phyloP scores from a whole-genome alignment of 2,888 invertebrate genomes.

The Melinopterus prodromus region DNA sequence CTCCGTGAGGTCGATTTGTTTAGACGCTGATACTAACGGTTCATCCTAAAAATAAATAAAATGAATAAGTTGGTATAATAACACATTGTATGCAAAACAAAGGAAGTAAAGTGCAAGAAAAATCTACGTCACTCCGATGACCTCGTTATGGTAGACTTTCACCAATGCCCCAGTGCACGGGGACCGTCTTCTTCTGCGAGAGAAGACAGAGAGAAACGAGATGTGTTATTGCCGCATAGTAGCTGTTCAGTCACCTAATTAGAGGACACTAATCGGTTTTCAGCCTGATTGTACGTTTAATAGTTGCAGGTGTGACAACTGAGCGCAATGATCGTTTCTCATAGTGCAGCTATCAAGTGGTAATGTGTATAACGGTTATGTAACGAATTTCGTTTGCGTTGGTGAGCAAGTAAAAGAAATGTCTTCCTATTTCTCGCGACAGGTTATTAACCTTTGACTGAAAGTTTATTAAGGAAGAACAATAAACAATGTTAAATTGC shows the following conservation, averaged over 20 bases:
- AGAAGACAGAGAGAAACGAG: slow-evolving; percentile 31
- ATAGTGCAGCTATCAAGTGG: background rate
- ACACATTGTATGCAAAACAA: background rate
- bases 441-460: background rate
- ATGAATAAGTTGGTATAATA: background rate
- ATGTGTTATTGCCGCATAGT: slow-evolving; percentile 32
- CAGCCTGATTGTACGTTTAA: background rate
- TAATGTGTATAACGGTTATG: background rate
- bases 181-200: background rate
- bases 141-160: slow-evolving; percentile 53
- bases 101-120: no score
- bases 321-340: background rate
- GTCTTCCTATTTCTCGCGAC: background rate
- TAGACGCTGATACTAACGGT: slow-evolving; percentile 41
- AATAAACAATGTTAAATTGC: background rate
- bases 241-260: slow-evolving; percentile 29
- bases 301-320: background rate
- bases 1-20: slow-evolving; percentile 44
- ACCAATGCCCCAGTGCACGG: slow-evolving; percentile 53
- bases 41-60: slow-evolving; percentile 38
- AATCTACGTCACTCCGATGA: slow-evolving; percentile 45
- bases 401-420: background rate
- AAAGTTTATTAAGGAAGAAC: background rate
- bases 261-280: slow-evolving; percentile 7
- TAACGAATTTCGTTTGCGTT: background rate